These are phyloP conservation scores for Andrena cerasifolii DNA, from an alignment of 1,140 invertebrate species.

Conservation along the genomic window DNA sequence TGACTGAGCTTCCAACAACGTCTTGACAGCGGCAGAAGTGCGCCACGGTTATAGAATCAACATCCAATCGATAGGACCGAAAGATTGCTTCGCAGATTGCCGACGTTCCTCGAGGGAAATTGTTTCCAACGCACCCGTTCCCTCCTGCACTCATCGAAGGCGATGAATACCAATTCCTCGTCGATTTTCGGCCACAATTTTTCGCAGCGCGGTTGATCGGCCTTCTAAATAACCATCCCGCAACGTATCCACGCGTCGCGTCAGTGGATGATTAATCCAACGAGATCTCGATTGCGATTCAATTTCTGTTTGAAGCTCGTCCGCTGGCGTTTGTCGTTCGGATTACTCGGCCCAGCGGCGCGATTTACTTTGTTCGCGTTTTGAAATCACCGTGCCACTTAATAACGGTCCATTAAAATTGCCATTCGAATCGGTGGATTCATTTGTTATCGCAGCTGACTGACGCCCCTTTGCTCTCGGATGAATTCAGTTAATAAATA, in stretches of 20 bases:
- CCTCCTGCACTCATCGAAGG: neutral
- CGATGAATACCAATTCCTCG: neutral
- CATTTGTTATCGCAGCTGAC: constrained; percentile 2
- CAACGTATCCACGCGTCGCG: too few relatives aligned
- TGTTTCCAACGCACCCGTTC: constrained; percentile 32
- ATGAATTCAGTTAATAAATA: constrained; percentile 17
- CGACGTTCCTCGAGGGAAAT: constrained; percentile 48
- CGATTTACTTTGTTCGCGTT: constrained; percentile 5
- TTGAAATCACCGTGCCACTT: neutral
- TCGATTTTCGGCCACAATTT: neutral
- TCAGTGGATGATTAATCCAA: too few relatives aligned
- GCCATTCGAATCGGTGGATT: neutral
- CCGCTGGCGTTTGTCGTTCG: neutral
- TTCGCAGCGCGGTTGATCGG: too few relatives aligned
- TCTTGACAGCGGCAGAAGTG: constrained; percentile 23
- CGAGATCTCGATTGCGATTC: neutral
- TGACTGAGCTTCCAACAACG: constrained; percentile 28
- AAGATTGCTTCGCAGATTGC: constrained; percentile 42
- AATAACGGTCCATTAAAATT: constrained; percentile 18
- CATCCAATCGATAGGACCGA: constrained; percentile 44
- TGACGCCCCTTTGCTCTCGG: neutral
- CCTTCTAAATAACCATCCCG: too few relatives aligned
- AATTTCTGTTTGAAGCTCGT: neutral
- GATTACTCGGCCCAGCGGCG: neutral
- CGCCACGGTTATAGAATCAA: constrained; percentile 38